Conservation (phyloP, 2,113 vertebrate genomes). For the Lophius piscatorius region DNA sequence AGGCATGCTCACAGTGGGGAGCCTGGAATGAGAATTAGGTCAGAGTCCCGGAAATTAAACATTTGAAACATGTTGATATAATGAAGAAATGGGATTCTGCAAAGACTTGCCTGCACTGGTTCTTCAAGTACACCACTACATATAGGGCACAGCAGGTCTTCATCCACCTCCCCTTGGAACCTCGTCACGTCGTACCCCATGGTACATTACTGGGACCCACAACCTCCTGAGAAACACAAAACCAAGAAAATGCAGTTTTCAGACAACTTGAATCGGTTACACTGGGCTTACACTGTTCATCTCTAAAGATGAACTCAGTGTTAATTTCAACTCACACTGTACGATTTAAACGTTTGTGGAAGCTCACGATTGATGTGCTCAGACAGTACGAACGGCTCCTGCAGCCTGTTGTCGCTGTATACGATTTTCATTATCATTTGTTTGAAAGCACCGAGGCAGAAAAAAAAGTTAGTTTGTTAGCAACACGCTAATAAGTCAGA, state of each 20-base stretch:
- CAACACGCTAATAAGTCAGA: too few species aligned
- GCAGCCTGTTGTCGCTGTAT: too few species aligned
- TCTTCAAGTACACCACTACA: constrained; percentile 98
- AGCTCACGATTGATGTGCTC: too few species aligned
- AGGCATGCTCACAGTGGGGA: constrained; percentile 98
- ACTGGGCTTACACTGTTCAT: too few species aligned
- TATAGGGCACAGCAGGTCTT: constrained; percentile 98
- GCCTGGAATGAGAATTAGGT: constrained; percentile 78
- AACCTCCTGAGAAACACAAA: constrained; percentile 72
- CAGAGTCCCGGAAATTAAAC: neutral
- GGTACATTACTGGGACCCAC: constrained; percentile 88
- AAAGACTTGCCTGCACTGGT: constrained; percentile 90
- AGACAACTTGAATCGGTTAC: constrained; percentile 7
- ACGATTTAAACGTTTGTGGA: too few species aligned
- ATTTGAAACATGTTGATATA: neutral
- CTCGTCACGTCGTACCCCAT: constrained; percentile 99
- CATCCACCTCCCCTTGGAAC: constrained; percentile 98
- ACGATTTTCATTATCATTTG: too few species aligned
- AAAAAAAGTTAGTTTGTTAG: too few species aligned
- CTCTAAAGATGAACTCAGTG: too few species aligned
- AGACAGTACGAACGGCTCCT: too few species aligned
- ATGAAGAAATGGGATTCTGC: neutral
- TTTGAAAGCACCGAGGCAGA: too few species aligned
- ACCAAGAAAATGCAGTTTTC: neutral
- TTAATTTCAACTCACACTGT: too few species aligned